Evolutionary conservation across 2,888 invertebrate species (phyloP).

Genomic region (Julus scanicus): DNA sequence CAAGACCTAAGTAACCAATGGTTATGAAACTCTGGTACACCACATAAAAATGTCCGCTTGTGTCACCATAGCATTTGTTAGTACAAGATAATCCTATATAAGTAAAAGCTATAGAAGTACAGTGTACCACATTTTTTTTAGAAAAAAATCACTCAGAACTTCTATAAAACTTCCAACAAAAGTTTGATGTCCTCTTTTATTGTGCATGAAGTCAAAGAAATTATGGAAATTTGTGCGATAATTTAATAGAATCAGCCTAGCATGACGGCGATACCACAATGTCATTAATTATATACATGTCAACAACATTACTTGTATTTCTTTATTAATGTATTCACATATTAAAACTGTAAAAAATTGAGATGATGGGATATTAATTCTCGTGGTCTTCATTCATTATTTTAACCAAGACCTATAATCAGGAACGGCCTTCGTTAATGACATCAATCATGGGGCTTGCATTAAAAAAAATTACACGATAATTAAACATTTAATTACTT

Average conservation of each 20-base stretch:
- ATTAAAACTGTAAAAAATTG: neutral
- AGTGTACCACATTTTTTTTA: too few species aligned
- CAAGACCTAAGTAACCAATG: too few species aligned
- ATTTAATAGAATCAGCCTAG: neutral
- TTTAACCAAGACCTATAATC: neutral
- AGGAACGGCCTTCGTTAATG: neutral
- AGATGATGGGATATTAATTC: neutral
- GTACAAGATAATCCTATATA: too few species aligned
- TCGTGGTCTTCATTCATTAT: neutral
- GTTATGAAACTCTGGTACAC: too few species aligned
- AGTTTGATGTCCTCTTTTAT: too few species aligned
- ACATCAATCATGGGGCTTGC: neutral
- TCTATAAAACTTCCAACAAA: too few species aligned
- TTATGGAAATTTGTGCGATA: neutral
- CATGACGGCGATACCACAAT: neutral
- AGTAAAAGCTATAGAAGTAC: too few species aligned
- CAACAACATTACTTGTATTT: neutral
- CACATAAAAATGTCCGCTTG: too few species aligned
- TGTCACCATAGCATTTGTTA: too few species aligned
- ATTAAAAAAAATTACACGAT: constrained; percentile 18
- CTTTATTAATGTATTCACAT: constrained; percentile 21
- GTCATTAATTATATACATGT: neutral
- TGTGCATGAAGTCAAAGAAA: neutral
- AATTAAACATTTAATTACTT: constrained; percentile 24
- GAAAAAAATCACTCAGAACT: too few species aligned